phyloP scores from a whole-genome alignment of 2,888 invertebrate genomes.

The Drosophila helvetica region DNA sequence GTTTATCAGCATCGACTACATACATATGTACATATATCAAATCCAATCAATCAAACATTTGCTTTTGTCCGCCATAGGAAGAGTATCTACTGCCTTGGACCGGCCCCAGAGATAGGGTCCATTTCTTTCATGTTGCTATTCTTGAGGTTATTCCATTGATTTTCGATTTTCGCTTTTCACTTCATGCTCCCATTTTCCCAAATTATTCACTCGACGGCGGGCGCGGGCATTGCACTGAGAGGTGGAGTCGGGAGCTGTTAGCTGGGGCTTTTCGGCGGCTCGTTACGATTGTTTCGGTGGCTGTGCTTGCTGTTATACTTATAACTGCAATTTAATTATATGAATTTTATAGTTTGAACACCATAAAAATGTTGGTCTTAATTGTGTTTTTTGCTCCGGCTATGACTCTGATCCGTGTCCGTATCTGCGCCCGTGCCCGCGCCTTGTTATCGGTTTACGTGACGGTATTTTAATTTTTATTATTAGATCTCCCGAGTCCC shows the following conservation, averaged over 20 bases:
- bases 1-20: no score
- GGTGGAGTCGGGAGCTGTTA: constrained; percentile 16
- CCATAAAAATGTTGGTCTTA: constrained; percentile 77
- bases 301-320: constrained; percentile 44
- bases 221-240: constrained; percentile 5
- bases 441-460: constrained; percentile 73
- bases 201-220: constrained; percentile 48
- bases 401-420: constrained; percentile 27
- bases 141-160: constrained; percentile 40
- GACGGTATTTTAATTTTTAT: constrained; percentile 74
- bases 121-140: constrained; percentile 24
- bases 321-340: constrained; percentile 76
- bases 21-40: no score
- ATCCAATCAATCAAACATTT: no score
- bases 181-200: constrained; percentile 52
- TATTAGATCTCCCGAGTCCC: constrained; percentile 40
- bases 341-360: constrained; percentile 75
- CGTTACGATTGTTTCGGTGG: constrained; percentile 32
- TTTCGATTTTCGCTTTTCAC: constrained; percentile 71
- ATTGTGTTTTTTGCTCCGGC: constrained; percentile 61
- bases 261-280: constrained; percentile 3
- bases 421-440: constrained; percentile 30
- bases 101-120: not conserved
- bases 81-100: not conserved
- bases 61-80: no score